These are phyloP conservation scores for Drosophila triauraria DNA, from an alignment of 1,140 invertebrate genomes.

Conservation along the genomic window DNA sequence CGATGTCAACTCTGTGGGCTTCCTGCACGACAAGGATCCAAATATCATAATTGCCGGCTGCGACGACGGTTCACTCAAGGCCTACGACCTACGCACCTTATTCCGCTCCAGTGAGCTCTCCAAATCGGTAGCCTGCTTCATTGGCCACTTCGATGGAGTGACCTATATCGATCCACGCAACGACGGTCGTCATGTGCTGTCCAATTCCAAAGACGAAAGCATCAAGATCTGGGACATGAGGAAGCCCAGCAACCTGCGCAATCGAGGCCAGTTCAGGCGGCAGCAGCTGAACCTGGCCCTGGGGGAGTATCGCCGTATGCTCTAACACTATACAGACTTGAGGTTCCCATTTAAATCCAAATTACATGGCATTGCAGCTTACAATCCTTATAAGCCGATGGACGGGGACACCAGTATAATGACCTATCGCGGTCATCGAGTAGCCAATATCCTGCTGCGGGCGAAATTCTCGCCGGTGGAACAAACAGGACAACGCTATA, in stretches of 20 bases:
- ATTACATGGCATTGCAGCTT: conserved; percentile 46
- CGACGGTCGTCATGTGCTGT: conserved; percentile 92
- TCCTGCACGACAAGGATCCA: conserved; percentile 90
- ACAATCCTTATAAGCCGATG: conserved; percentile 86
- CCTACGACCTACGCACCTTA: conserved; percentile 93
- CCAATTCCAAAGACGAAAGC: conserved; percentile 96
- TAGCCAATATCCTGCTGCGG: conserved; percentile 93
- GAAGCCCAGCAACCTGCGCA: conserved; percentile 87
- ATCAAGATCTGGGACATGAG: conserved; percentile 96
- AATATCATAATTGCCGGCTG: conserved; percentile 94
- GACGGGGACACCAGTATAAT: conserved; percentile 92
- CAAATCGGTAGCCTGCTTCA: conserved; percentile 89
- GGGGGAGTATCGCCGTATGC: conserved; percentile 93
- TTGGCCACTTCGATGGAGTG: conserved; percentile 94
- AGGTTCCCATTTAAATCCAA: background rate
- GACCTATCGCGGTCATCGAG: conserved; percentile 93
- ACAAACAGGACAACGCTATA: conserved; percentile 93
- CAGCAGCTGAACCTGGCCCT: conserved; percentile 47
- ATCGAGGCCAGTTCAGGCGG: conserved; percentile 34
- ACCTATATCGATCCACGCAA: conserved; percentile 93
- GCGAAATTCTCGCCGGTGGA: conserved; percentile 93
- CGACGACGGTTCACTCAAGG: conserved; percentile 93
- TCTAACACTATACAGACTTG: background rate
- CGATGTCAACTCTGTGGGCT: conserved; percentile 94
- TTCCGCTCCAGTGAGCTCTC: conserved; percentile 85